These are phyloP conservation scores for Amazona ochrocephala DNA, from an alignment of 2,797 vertebrate genomes.

Conservation along the genomic window DNA sequence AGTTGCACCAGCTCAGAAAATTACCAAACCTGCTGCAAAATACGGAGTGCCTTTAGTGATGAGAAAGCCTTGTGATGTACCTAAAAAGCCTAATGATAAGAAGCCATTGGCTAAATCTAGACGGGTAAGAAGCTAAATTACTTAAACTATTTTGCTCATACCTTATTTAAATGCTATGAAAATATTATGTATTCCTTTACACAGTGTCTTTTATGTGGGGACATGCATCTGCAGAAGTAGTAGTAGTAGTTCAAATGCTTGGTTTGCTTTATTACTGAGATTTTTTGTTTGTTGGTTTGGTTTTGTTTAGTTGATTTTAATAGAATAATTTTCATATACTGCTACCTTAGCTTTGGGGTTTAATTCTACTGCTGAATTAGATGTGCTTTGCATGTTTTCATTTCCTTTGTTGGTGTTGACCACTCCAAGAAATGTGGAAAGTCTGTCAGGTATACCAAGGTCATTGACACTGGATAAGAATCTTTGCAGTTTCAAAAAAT, in stretches of 20 bases:
- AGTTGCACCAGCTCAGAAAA: conserved; percentile 86
- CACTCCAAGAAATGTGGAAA: background rate
- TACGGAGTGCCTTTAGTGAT: conserved; percentile 94
- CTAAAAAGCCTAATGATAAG: conserved; percentile 84
- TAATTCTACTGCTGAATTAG: background rate
- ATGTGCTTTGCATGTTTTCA: background rate
- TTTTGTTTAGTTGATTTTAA: background rate
- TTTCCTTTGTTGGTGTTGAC: background rate
- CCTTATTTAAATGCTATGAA: background rate
- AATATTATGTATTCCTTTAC: background rate
- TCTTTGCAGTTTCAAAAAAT: background rate
- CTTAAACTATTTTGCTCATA: background rate
- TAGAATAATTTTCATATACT: background rate
- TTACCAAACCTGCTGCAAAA: conserved; percentile 97
- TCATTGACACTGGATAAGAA: background rate
- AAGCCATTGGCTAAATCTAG: conserved; percentile 84
- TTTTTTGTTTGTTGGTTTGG: background rate
- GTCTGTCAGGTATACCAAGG: background rate
- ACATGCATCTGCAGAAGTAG: background rate
- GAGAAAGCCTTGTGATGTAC: conserved; percentile 81
- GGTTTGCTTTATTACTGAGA: background rate
- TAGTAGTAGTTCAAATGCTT: background rate
- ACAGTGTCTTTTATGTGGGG: background rate
- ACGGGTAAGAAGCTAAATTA: conserved; percentile 76
- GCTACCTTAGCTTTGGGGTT: background rate